Conservation (phyloP, 2,113 vertebrate species). For the Dicentrarchus labrax region DNA sequence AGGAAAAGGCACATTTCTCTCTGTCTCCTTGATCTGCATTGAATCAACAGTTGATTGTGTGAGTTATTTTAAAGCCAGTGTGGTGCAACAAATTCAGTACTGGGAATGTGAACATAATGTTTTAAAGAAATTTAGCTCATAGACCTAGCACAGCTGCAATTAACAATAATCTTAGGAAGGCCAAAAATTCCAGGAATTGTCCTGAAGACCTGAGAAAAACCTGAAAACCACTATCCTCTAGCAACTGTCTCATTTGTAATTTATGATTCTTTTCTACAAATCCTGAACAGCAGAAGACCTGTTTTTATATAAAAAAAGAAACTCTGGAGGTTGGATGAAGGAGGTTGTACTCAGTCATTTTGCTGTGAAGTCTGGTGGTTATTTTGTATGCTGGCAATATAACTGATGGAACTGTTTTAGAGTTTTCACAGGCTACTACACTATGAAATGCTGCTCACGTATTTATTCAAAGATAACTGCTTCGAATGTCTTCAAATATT, state of each 20-base stretch:
- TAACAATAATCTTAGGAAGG: neutral
- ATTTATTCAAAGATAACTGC: neutral
- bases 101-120: neutral
- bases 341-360: neutral
- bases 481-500: constrained; percentile 5
- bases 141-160: neutral
- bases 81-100: neutral
- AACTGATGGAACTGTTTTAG: neutral
- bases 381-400: neutral
- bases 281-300: neutral
- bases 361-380: neutral
- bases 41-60: neutral
- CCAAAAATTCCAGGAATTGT: neutral
- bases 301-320: neutral
- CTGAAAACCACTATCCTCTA: neutral
- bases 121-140: neutral
- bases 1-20: neutral
- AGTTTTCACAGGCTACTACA: too few species aligned
- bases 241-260: neutral
- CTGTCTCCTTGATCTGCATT: neutral
- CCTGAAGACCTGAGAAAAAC: neutral
- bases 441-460: neutral
- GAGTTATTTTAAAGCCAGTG: neutral
- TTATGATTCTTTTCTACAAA: neutral
- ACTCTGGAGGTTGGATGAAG: neutral